Base-by-base conservation (phyloP, 2,113 vertebrate species). In the Clupea harengus region DNA sequence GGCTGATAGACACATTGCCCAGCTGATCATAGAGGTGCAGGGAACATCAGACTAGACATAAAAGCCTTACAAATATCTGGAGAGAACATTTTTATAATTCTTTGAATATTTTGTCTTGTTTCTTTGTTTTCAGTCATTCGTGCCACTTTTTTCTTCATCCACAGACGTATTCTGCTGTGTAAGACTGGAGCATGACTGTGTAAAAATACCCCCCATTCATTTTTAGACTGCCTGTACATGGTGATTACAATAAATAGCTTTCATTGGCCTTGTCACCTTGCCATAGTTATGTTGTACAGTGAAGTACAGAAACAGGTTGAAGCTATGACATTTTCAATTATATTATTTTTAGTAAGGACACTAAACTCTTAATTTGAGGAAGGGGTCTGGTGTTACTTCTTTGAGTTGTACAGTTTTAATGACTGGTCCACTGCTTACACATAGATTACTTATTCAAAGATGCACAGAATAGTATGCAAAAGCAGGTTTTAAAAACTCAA, bases 201-300 rank as follows among this genome's bases (percentile, higher is more conserved):
- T 90, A 90, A 90, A 88, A 84, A 82, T 88, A 90, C 84, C 89
- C 64, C 45, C 72, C 60, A 86, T 88, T 88, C 89, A 88, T 87
- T 84, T 90, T 88, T 88, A 90, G 89, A 84, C 84, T 88, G 89
- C 82, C 87, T 90, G 84, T 90, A 90, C 85, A 90, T 87, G 89
- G 87, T 47, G 17, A 83, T 17, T 82, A 86, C 84, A 90, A 84
- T 86, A 90, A 90, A 87, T 88, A 90, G 86, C 85, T 82, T 84
- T 44, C 85, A 72, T 81, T 85, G 49, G 10, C 45, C 46, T 81
- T 84, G 86, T 86, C 89, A 87, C 84, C 84, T 86, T 86, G 81
- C 84, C 85, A 84, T 88, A 39, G 49, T 84, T 57, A 2, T 64
- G 83, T 25, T 45, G 82, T 81, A 72, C 32, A 64, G 60, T 82